These are phyloP conservation scores for Anastatus disparis DNA, from an alignment of 1,140 invertebrate genomes.

Conservation along the genomic window DNA sequence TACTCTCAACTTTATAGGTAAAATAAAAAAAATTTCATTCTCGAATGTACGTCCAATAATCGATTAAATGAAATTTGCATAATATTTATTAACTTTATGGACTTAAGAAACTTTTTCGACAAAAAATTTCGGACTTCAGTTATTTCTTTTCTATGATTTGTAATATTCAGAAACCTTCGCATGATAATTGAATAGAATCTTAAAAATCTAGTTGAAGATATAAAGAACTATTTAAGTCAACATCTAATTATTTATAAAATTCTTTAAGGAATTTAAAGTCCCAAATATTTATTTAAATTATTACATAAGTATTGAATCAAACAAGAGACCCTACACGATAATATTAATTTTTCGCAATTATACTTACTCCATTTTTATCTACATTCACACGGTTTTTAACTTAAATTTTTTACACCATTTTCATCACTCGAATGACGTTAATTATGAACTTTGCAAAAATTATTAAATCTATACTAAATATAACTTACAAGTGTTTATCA, in stretches of 20 bases:
- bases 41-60: no score
- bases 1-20: constrained; percentile 14
- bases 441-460: constrained; percentile 6
- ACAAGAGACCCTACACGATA: background rate
- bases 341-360: constrained; percentile 38
- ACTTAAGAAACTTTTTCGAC: no score
- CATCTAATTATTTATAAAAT: constrained; percentile 1
- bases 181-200: no score
- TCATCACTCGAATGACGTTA: constrained; percentile 6
- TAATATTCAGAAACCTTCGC: background rate
- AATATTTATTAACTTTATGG: no score
- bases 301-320: background rate
- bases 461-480: constrained; percentile 38
- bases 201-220: no score
- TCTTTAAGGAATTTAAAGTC: background rate
- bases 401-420: constrained; percentile 42
- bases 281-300: background rate
- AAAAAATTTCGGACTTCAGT: background rate
- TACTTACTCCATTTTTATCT: constrained; percentile 45
- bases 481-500: constrained; percentile 49
- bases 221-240: background rate
- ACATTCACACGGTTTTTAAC: constrained; percentile 34
- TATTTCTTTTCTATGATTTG: background rate
- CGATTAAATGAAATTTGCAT: no score
- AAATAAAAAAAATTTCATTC: constrained; percentile 14